Evolutionary conservation across 1,140 invertebrate species (phyloP).

Genomic region (Heliothis subflexa): DNA sequence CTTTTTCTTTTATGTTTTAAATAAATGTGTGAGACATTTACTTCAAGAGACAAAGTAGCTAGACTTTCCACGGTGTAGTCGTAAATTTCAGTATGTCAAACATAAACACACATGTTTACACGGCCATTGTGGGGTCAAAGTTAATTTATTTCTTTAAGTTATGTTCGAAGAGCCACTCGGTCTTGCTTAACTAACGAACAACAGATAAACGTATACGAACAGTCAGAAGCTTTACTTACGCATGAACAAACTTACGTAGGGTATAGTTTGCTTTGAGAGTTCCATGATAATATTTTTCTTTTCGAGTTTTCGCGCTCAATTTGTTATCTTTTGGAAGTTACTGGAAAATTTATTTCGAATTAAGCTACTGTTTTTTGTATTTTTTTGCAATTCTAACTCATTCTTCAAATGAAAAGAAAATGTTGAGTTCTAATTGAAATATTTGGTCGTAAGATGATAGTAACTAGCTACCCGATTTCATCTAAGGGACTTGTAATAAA

Average conservation of each 20-base stretch:
- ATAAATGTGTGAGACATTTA: not conserved
- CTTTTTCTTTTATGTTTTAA: not conserved
- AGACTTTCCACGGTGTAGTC: constrained; percentile 38
- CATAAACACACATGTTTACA: constrained; percentile 75
- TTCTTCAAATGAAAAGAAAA: no score
- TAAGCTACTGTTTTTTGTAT: no score
- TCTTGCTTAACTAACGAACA: constrained; percentile 37
- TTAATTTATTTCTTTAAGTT: constrained; percentile 68
- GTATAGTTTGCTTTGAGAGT: not conserved
- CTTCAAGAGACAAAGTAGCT: constrained; percentile 41
- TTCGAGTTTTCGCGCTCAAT: no score
- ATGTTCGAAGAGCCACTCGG: constrained; percentile 3
- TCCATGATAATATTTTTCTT: no score
- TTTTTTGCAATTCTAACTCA: no score
- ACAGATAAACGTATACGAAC: not conserved
- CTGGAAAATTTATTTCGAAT: no score
- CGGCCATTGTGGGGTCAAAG: constrained; percentile 66
- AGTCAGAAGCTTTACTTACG: not conserved
- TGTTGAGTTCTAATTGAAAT: no score
- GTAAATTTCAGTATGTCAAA: constrained; percentile 69
- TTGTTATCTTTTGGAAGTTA: no score
- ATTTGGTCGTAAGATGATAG: no score
- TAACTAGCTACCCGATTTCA: no score
- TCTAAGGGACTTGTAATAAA: no score
- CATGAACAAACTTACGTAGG: not conserved